Conservation (phyloP, 2,797 vertebrate genomes). For the Sebastolobus altivelis region DNA sequence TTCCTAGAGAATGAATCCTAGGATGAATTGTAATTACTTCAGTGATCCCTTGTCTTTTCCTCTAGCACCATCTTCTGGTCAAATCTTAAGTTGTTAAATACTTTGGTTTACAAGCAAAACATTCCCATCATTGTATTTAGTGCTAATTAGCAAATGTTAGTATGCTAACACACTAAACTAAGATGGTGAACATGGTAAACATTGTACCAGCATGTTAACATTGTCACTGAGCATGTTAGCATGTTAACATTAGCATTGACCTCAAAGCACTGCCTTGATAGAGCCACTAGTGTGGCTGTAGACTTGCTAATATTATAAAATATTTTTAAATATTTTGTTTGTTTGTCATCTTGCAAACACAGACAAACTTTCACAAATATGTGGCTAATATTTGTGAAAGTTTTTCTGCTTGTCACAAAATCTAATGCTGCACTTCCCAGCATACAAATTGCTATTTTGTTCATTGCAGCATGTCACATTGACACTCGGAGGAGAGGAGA, state of each 20-base stretch:
- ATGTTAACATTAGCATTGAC: constrained; percentile 18
- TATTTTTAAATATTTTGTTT: not conserved
- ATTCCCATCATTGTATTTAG: not conserved
- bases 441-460: not conserved
- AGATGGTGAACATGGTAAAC: not conserved
- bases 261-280: not conserved
- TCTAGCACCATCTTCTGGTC: not conserved
- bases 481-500: not conserved
- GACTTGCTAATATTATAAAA: not conserved
- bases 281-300: constrained; percentile 10
- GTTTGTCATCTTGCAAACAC: constrained; percentile 21
- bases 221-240: constrained; percentile 8
- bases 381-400: not conserved
- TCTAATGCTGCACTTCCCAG: constrained; percentile 10
- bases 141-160: constrained; percentile 12
- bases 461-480: not conserved
- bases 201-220: constrained; percentile 3
- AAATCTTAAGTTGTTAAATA: not conserved
- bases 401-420: constrained; percentile 5
- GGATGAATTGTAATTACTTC: not conserved
- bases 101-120: not conserved
- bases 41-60: not conserved
- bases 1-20: not conserved
- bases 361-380: constrained; percentile 11
- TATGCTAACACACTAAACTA: constrained; percentile 15